Conservation (phyloP, 2,888 invertebrate species). For the Drosophila infuscata region DNA sequence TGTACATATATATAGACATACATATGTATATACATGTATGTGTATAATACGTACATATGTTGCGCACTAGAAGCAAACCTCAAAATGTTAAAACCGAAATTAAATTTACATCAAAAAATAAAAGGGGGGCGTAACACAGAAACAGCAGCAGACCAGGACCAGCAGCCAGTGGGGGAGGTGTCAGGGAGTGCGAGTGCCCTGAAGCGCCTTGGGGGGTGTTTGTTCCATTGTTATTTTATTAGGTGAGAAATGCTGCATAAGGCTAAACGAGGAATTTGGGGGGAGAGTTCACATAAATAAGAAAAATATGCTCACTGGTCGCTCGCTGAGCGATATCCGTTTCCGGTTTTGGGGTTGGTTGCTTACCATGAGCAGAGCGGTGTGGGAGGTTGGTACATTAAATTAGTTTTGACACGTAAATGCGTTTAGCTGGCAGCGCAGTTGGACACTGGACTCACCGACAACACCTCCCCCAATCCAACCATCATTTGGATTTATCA, state of each 20-base stretch:
- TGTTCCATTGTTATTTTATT: slow-evolving; percentile 77
- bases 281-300: slow-evolving; percentile 61
- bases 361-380: not conserved
- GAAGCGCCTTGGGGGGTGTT: slow-evolving; percentile 39
- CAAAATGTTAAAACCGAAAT: slow-evolving; percentile 79
- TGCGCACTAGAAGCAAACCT: slow-evolving; percentile 55
- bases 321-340: slow-evolving; percentile 61
- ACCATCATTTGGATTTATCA: slow-evolving; percentile 6
- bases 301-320: slow-evolving; percentile 65
- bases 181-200: not conserved
- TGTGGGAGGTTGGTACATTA: slow-evolving; percentile 56
- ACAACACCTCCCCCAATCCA: not conserved
- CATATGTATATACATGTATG: not conserved
- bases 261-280: not conserved
- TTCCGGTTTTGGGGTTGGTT: slow-evolving; percentile 50
- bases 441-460: slow-evolving; percentile 11
- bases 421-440: slow-evolving; percentile 66
- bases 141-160: slow-evolving; percentile 22
- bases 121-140: not conserved
- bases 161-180: slow-evolving; percentile 44
- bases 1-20: not conserved
- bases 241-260: slow-evolving; percentile 72
- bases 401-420: slow-evolving; percentile 81
- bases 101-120: slow-evolving; percentile 78
- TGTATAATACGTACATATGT: not conserved